Base-by-base conservation (phyloP, 2,113 vertebrate species). In the Podarcis cretensis region DNA sequence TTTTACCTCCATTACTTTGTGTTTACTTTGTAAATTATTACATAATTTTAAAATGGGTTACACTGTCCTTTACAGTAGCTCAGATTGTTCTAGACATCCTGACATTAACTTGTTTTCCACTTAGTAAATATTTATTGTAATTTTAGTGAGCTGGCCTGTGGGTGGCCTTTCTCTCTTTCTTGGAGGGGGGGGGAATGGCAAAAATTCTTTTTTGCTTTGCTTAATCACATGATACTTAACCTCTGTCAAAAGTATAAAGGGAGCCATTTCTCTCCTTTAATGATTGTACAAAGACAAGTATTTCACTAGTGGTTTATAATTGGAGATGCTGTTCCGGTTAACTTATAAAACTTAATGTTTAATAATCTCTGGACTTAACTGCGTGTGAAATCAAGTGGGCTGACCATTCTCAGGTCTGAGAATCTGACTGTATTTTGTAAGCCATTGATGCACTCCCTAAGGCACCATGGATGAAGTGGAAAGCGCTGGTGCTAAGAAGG, bases 211-310 rank as follows among this genome's bases (percentile, higher is more conserved):
- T 80, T 54, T 54, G 48, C 48, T 54, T 54, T 54, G 48, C 89
- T 74, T 89, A 83, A 87, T 78, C 63, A 48, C 69, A 54, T 81
- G 91, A 90, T 80, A 85, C 76, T 94, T 94, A 85, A 93, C 91
- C 87, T 94, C 93, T 4, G 90, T 93, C 82, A 92, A 87, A 25
- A 76, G 84, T 83, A 86, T 81, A 21, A 32, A 80, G 68, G 75
- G 91, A 89, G 85, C 27, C 66, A 27, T 10, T 86, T 89, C 73
- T 89, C 82, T 81, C 76, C 76, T 86, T 83, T 74, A 3, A 3
- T 25, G 81, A 77, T 85, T 84, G 82, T 80, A 63, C 37, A 32
- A 80, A 25, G 90, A 8, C 43, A 59, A 71, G 86, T 1, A 71
- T 81, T 90, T 87, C 68, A 8, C 9, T 87, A 63, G 80, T 20